A percentile compares a stretch with the other conserved stretches of the same genome.
Conservation (phyloP, 2,888 invertebrate genomes). For the Physocephala rufipes region DNA sequence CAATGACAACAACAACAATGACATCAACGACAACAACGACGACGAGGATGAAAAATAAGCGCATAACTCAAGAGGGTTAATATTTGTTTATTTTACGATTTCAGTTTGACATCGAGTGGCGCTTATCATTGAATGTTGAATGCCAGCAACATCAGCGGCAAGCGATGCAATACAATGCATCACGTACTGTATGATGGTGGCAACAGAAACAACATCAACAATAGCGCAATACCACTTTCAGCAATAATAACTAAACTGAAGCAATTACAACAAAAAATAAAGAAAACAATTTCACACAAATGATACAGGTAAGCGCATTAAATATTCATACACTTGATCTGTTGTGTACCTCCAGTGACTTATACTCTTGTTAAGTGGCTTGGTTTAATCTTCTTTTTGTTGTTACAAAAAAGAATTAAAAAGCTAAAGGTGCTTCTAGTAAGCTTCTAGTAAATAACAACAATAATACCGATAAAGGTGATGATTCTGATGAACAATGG, state of each 20-base stretch:
- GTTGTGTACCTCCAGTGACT: too few relatives aligned
- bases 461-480: too few relatives aligned
- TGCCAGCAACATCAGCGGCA: background rate
- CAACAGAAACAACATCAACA: background rate
- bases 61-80: constrained; percentile 59
- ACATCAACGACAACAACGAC: constrained; percentile 37
- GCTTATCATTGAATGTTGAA: constrained; percentile 50
- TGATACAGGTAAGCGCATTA: background rate
- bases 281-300: background rate
- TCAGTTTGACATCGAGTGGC: constrained; percentile 66
- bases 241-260: background rate
- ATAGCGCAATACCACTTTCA: background rate
- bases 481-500: too few relatives aligned
- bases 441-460: too few relatives aligned
- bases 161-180: too few relatives aligned
- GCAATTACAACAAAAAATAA: background rate
- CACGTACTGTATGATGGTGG: too few relatives aligned
- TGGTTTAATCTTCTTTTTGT: too few relatives aligned
- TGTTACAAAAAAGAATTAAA: too few relatives aligned
- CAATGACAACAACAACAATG: background rate
- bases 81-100: constrained; percentile 65
- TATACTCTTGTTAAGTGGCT: constrained; percentile 1
- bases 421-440: too few relatives aligned
- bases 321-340: background rate
- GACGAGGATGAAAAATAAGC: constrained; percentile 37